Conservation (phyloP, 37 sponge, comb jelly and placozoan species). For the Hexactinellida sp. region DNA sequence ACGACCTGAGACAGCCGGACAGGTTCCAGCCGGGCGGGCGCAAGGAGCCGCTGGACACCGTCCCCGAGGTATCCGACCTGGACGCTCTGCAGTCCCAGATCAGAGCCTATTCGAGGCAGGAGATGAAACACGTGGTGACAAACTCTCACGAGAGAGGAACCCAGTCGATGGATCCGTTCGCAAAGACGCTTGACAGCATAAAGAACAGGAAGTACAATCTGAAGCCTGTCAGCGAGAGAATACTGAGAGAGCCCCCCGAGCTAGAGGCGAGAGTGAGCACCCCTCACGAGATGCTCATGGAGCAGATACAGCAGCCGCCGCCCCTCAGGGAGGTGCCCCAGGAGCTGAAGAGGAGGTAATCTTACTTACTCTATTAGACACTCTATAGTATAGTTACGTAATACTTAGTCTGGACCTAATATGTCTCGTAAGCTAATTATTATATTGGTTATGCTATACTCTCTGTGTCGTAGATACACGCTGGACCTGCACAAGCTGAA, state of each 20-base stretch:
- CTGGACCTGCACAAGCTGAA: background rate
- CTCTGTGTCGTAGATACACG: conserved; percentile 10
- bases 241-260: background rate
- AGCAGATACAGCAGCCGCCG: background rate
- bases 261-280: background rate
- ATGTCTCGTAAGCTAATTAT: too few relatives aligned
- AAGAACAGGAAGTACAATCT: background rate
- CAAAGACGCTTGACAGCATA: background rate
- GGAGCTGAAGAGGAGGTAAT: background rate
- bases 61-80: background rate
- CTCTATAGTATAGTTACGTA: too few relatives aligned
- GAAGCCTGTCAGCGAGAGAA: background rate
- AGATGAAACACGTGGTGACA: background rate
- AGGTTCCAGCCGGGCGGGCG: background rate
- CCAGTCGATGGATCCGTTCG: background rate
- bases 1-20: background rate
- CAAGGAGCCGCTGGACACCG: background rate
- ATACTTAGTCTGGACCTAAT: background rate
- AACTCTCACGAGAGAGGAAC: background rate
- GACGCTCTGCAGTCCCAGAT: background rate
- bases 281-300: conserved; percentile 1
- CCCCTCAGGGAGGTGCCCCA: background rate
- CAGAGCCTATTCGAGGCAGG: background rate
- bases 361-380: background rate
- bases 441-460: too few relatives aligned